phyloP scores from a whole-genome alignment of 2,888 invertebrate species.

The Hyles lineata region DNA sequence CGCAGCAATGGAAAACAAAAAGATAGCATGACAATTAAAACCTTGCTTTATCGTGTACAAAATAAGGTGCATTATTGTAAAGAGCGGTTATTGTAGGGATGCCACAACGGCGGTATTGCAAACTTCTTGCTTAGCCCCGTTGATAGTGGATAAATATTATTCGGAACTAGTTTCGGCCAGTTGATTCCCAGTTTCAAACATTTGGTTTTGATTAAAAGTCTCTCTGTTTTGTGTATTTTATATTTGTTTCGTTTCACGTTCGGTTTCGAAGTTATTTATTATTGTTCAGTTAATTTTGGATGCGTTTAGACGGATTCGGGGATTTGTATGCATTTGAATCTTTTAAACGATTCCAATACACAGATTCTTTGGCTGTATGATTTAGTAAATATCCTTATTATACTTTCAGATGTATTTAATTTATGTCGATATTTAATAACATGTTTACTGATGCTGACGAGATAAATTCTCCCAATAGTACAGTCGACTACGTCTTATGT shows the following conservation, averaged over 20 bases:
- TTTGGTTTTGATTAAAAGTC: conserved; percentile 64
- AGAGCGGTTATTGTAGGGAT: conserved; percentile 35
- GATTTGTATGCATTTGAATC: neutral
- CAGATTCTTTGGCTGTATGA: no score
- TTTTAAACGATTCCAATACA: no score
- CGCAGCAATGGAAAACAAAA: conserved; percentile 13
- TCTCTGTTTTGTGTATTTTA: conserved; percentile 37
- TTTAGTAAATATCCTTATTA: no score
- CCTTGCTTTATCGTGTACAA: conserved; percentile 16
- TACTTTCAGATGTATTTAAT: no score
- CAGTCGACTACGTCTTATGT: no score
- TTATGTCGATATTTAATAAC: no score
- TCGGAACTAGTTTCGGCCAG: conserved; percentile 63
- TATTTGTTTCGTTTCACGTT: conserved; percentile 32
- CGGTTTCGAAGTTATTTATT: conserved; percentile 17
- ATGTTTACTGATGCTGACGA: no score
- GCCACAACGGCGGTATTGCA: conserved; percentile 47
- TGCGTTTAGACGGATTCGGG: neutral
- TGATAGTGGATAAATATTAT: conserved; percentile 72
- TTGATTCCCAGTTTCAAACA: conserved; percentile 62
- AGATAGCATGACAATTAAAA: conserved; percentile 28
- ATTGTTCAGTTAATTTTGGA: neutral
- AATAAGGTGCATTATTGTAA: conserved; percentile 13
- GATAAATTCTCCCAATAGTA: no score
- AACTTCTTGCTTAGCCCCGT: conserved; percentile 64